These are phyloP conservation scores for Melanotaenia trifasciata DNA, from an alignment of 2,797 vertebrate species.

Conservation along the genomic window DNA sequence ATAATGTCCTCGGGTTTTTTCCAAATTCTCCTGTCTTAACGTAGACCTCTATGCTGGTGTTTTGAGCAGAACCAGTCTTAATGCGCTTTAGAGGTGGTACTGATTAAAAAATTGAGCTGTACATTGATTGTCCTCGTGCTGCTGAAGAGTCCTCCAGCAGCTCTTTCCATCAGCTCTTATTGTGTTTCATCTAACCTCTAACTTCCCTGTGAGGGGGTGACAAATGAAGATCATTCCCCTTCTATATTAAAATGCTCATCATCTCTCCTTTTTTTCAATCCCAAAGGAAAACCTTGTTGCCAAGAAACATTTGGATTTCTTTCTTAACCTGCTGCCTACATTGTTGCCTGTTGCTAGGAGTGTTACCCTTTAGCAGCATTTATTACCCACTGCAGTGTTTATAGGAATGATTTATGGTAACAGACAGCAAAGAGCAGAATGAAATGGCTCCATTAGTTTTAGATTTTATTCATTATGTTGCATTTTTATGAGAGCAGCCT, in stretches of 20 bases:
- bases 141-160: slow-evolving; percentile 7
- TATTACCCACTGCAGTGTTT: slow-evolving; percentile 42
- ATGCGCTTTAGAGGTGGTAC: neutral
- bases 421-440: slow-evolving; percentile 43
- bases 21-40: too few species aligned
- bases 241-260: slow-evolving; percentile 15
- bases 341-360: slow-evolving; percentile 62
- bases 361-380: slow-evolving; percentile 58
- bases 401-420: slow-evolving; percentile 26
- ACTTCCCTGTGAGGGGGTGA: slow-evolving; percentile 12
- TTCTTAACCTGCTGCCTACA: slow-evolving; percentile 44
- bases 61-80: neutral
- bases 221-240: slow-evolving; percentile 31
- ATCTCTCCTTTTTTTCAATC: slow-evolving; percentile 33
- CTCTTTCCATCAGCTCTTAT: neutral
- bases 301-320: slow-evolving; percentile 48
- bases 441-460: slow-evolving; percentile 10
- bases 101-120: slow-evolving; percentile 9
- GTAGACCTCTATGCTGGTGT: neutral
- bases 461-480: slow-evolving; percentile 3
- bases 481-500: slow-evolving; percentile 11
- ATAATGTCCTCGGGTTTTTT: too few species aligned
- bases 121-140: slow-evolving; percentile 2
- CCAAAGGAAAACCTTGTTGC: slow-evolving; percentile 52
- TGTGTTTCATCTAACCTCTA: slow-evolving; percentile 17